Base-by-base conservation (phyloP, 1,140 invertebrate genomes). In the Piezodorus guildinii region DNA sequence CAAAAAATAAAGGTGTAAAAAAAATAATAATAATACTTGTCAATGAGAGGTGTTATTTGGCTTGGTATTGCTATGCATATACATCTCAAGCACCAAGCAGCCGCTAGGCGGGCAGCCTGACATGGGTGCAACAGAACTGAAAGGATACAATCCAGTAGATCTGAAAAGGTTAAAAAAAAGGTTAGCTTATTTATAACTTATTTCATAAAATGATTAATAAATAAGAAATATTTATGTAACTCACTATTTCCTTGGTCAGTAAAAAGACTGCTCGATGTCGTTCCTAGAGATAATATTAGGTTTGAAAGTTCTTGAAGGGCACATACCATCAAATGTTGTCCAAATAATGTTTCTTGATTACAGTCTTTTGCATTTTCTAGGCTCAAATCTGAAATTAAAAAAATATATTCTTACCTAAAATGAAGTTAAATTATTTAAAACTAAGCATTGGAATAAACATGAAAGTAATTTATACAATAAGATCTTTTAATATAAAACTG, bases 311-410 rank as follows among this genome's bases (percentile, higher is more conserved):
- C 94, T 73, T 95, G 92, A 25, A 99, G 76, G 6, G 92, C 91
- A 75, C 95, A 97, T 6, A 96, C 91, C 27, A 97, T 73, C 62
- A 96, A 78, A 78, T 98, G 94, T 73, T 97, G 94, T 73, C 90
- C 93, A 73, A 91, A 91, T n/a, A 91, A 74, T 19, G 88, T 90
- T 74, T 92, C 90, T 76, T 88, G 90, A 74, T 91, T 91, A 63
- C 84, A 88, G 71, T 93, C 90, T 75, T 90, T 90, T 14, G 88
- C 88, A 73, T 92, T 92, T 75, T 92, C 90, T 3, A 89, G 87
- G 76, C 87, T 91, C 67, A 90, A 90, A 75, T 92, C 90, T 81
- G 45, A 21, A n/a, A 44, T 62, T 54, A 62, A 45, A 62, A 44
- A 44, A 64, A 46, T 64, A 15, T 60, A 56, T 62, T 15, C n/a